Evolutionary conservation across 2,113 vertebrate genomes (phyloP).

Genomic region (Gyps fulvus): DNA sequence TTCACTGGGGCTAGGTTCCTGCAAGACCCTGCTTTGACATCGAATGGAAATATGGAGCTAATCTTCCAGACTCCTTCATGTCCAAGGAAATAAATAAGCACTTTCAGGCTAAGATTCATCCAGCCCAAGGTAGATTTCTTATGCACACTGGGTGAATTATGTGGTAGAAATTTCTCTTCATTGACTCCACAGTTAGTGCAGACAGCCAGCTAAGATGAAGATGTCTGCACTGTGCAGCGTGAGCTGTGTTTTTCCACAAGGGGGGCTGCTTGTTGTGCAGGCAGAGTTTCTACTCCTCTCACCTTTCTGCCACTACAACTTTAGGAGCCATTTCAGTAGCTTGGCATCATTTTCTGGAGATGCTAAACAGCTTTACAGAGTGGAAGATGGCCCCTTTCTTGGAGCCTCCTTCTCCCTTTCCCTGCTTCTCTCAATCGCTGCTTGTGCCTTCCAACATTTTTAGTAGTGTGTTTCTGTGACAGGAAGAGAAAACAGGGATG

Average conservation of each 20-base stretch:
- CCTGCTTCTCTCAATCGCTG: neutral
- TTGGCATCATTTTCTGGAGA: neutral
- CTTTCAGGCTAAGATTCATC: neutral
- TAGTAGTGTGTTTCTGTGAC: neutral
- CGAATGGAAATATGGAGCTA: neutral
- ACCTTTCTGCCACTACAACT: conserved; percentile 55
- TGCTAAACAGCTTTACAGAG: neutral
- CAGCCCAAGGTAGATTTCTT: neutral
- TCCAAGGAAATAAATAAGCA: neutral
- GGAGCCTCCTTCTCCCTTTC: neutral
- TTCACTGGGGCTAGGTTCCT: neutral
- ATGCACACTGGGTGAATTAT: neutral
- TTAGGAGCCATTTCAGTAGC: conserved; percentile 33
- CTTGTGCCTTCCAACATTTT: neutral
- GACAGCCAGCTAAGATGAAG: neutral
- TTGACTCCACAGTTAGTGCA: neutral
- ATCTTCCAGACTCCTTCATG: neutral
- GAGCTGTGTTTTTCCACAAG: conserved; percentile 37
- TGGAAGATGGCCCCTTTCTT: neutral
- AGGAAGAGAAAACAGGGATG: conserved; percentile 27
- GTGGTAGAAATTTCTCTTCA: neutral
- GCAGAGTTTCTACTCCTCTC: conserved; percentile 49
- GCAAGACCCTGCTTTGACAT: neutral
- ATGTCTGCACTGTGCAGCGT: neutral
- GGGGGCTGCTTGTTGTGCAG: neutral